phyloP scores from a whole-genome alignment of 2,888 invertebrate genomes.

The Trissolcus brochymenae region DNA sequence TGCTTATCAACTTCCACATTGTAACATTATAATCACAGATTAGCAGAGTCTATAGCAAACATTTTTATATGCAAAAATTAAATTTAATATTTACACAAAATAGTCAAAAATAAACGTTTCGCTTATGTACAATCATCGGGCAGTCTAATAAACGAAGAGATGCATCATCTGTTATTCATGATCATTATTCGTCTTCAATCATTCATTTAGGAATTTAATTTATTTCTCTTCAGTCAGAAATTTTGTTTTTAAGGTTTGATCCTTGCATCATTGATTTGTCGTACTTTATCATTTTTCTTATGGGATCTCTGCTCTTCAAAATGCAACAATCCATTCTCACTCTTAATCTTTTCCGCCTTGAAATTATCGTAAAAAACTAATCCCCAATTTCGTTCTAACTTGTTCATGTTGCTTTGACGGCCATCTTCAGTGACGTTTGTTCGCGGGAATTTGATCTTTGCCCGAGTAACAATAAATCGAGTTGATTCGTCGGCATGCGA shows the following conservation, averaged over 20 bases:
- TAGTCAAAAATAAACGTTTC: constrained; percentile 15
- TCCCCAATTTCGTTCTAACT: neutral
- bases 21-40: constrained; percentile 32
- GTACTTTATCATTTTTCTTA: constrained; percentile 15
- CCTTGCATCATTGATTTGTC: constrained; percentile 40
- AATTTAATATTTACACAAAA: too few relatives aligned
- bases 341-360: constrained; percentile 22
- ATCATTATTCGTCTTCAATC: constrained; percentile 44
- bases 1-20: constrained; percentile 7
- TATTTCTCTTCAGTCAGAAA: constrained; percentile 39
- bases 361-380: constrained; percentile 4
- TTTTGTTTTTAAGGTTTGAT: constrained; percentile 29
- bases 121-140: constrained; percentile 15
- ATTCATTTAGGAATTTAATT: constrained; percentile 42
- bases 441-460: neutral
- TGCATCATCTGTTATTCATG: constrained; percentile 42
- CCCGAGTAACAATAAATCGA: neutral
- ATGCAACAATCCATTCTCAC: constrained; percentile 1
- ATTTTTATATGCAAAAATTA: too few relatives aligned
- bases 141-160: constrained; percentile 27
- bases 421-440: neutral
- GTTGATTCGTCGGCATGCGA: constrained; percentile 47
- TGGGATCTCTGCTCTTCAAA: neutral
- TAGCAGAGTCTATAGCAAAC: constrained; percentile 18
- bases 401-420: neutral